A percentile compares a stretch with the other conserved stretches of the same genome.
phyloP scores from a whole-genome alignment of 2,797 vertebrate genomes.

The Schizothorax lantsangensis region DNA sequence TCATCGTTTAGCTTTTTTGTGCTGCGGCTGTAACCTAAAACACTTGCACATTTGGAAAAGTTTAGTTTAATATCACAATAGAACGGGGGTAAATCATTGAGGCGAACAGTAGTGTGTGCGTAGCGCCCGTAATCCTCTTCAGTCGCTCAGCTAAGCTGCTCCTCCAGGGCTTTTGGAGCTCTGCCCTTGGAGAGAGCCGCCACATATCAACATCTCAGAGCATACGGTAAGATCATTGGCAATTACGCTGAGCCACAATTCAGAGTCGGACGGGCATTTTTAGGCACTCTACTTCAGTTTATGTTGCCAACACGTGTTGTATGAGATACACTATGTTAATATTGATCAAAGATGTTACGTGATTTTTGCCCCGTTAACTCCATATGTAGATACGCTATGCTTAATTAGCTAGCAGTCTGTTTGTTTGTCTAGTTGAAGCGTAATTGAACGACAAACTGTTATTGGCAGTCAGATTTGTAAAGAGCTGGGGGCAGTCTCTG shows the following conservation, averaged over 20 bases:
- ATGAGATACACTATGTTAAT: conserved; percentile 39
- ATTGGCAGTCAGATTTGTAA: conserved; percentile 79
- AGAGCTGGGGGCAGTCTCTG: conserved; percentile 74
- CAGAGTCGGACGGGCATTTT: conserved; percentile 10
- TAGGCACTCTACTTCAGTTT: conserved; percentile 26
- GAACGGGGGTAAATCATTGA: conserved; percentile 55
- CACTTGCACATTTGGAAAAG: conserved; percentile 76
- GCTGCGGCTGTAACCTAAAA: conserved; percentile 72
- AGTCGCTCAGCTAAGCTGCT: conserved; percentile 61
- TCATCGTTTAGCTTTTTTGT: conserved; percentile 62
- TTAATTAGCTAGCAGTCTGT: conserved; percentile 76
- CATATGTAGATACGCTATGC: conserved; percentile 64
- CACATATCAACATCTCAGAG: conserved; percentile 36
- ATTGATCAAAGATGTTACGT: conserved; percentile 52
- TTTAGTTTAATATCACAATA: conserved; percentile 79
- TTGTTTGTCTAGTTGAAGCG: conserved; percentile 78
- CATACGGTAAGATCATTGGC: conserved; percentile 30
- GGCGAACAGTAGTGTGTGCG: conserved; percentile 37
- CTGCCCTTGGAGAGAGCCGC: conserved; percentile 15
- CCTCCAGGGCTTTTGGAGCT: conserved; percentile 43
- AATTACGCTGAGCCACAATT: not conserved
- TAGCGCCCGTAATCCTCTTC: conserved; percentile 41
- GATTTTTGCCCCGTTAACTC: conserved; percentile 58
- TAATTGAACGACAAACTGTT: conserved; percentile 79
- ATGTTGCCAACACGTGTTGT: conserved; percentile 46